phyloP scores from a whole-genome alignment of 2,888 invertebrate species.

The Diogma glabrata region DNA sequence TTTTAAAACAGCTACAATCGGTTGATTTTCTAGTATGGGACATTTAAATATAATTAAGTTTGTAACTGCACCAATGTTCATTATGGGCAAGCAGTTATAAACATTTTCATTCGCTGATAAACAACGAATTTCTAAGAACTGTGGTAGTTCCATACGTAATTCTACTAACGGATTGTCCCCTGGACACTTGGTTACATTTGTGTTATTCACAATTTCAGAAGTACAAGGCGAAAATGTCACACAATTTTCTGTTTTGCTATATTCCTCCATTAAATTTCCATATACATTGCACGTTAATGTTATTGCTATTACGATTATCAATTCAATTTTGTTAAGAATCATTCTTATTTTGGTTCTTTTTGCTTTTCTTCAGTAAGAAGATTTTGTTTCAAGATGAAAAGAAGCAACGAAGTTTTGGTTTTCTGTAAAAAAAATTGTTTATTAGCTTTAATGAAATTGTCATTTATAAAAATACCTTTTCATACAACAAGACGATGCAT shows the following conservation, averaged over 20 bases:
- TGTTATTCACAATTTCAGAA: conserved; percentile 28
- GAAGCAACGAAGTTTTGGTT: too few relatives aligned
- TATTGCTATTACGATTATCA: too few relatives aligned
- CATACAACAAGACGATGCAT: too few relatives aligned
- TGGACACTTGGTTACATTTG: conserved; percentile 33
- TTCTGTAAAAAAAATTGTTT: too few relatives aligned
- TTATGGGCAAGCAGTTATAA: conserved; percentile 27
- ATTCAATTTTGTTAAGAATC: too few relatives aligned
- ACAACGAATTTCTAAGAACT: conserved; percentile 32
- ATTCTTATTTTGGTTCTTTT: too few relatives aligned
- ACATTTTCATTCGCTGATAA: conserved; percentile 27
- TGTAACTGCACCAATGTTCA: conserved; percentile 27
- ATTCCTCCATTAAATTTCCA: background rate
- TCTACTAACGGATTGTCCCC: conserved; percentile 27
- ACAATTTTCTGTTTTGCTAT: conserved; percentile 11
- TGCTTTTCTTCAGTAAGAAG: too few relatives aligned
- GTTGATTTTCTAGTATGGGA: conserved; percentile 35
- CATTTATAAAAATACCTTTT: too few relatives aligned
- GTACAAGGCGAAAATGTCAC: conserved; percentile 24
- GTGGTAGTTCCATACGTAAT: conserved; percentile 27
- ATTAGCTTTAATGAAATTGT: too few relatives aligned
- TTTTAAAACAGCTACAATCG: conserved; percentile 32
- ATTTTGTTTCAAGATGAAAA: too few relatives aligned
- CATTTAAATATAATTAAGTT: conserved; percentile 32
- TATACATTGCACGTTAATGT: too few relatives aligned